phyloP scores from a whole-genome alignment of 2,888 invertebrate genomes.

The Celastrina argiolus region DNA sequence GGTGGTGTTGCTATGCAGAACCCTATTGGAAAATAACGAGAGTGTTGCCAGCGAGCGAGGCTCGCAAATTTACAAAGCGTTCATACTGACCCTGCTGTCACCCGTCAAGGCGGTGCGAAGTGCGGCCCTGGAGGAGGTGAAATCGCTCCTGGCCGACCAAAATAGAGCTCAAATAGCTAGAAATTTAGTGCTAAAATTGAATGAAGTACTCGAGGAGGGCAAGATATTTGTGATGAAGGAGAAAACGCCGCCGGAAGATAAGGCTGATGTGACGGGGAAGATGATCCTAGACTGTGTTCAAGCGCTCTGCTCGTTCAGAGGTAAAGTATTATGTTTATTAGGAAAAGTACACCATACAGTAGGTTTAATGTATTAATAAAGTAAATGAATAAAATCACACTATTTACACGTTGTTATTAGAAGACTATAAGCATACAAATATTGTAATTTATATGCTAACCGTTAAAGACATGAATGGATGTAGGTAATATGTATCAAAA shows the following conservation, averaged over 20 bases:
- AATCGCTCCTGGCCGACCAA: conserved; percentile 77
- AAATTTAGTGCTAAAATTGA: conserved; percentile 81
- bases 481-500: too few species aligned
- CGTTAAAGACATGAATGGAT: too few species aligned
- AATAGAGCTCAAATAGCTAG: conserved; percentile 81
- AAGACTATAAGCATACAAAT: too few species aligned
- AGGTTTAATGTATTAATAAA: too few species aligned
- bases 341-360: too few species aligned
- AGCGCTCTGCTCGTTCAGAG: conserved; percentile 71
- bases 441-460: too few species aligned
- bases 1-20: conserved; percentile 85
- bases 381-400: too few species aligned
- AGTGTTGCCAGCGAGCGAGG: conserved; percentile 81
- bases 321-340: conserved; percentile 44
- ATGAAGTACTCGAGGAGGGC: conserved; percentile 80
- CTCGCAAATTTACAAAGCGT: conserved; percentile 83
- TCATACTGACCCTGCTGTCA: conserved; percentile 83
- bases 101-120: conserved; percentile 79
- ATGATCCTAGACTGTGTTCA: conserved; percentile 75
- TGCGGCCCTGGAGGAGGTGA: conserved; percentile 79
- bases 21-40: conserved; percentile 83
- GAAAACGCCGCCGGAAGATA: conserved; percentile 58
- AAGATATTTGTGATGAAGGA: conserved; percentile 67
- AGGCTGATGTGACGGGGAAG: conserved; percentile 72
- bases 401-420: too few species aligned